These are phyloP conservation scores for Knipowitschia caucasica DNA, from an alignment of 2,797 vertebrate genomes.

Conservation along the genomic window DNA sequence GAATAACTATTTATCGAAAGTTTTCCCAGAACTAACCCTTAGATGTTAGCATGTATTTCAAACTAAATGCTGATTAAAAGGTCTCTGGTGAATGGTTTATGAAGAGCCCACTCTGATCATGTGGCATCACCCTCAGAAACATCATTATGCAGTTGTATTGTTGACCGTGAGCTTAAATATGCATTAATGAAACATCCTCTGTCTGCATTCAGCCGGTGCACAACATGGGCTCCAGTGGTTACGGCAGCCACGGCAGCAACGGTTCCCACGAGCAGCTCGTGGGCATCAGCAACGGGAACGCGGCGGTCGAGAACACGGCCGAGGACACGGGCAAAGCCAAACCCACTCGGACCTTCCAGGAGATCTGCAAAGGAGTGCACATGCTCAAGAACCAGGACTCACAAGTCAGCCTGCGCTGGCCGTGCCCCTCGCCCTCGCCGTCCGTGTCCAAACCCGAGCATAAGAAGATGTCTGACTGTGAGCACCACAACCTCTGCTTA, in stretches of 20 bases:
- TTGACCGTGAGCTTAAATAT: background rate
- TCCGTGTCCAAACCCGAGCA: slow-evolving; percentile 62
- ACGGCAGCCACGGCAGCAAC: slow-evolving; percentile 91
- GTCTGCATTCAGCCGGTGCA: slow-evolving; percentile 81
- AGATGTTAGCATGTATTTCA: too few species aligned
- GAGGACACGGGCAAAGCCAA: slow-evolving; percentile 78
- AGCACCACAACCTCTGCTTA: slow-evolving; percentile 33
- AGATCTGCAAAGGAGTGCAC: slow-evolving; percentile 80
- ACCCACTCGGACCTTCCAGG: slow-evolving; percentile 76
- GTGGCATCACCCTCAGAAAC: background rate
- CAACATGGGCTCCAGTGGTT: slow-evolving; percentile 91
- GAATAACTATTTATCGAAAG: too few species aligned
- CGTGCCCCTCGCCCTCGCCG: slow-evolving; percentile 21
- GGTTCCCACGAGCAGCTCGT: slow-evolving; percentile 80
- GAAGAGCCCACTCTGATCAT: too few species aligned
- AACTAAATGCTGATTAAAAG: too few species aligned
- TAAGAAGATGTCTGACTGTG: slow-evolving; percentile 70
- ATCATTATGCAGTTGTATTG: background rate
- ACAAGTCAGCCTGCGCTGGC: slow-evolving; percentile 54
- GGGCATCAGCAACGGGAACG: slow-evolving; percentile 83
- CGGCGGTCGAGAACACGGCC: slow-evolving; percentile 32
- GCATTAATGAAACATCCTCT: background rate
- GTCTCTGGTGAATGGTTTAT: too few species aligned
- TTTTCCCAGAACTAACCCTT: too few species aligned
- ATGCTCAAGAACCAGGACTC: slow-evolving; percentile 83